phyloP scores from a whole-genome alignment of 2,888 invertebrate genomes.

The Nephrotoma flavescens region DNA sequence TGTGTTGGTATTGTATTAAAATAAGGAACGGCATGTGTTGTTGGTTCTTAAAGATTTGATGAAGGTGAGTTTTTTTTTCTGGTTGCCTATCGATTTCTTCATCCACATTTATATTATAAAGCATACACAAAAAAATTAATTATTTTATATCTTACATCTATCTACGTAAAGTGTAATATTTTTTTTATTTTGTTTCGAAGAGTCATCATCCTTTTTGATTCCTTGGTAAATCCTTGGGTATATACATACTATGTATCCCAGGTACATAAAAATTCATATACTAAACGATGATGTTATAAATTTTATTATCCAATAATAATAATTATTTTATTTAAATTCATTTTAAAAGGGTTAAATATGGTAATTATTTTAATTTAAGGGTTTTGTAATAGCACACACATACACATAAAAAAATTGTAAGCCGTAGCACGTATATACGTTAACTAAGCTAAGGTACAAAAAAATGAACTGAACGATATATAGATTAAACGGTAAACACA shows the following conservation, averaged over 20 bases:
- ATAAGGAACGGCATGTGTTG: neutral
- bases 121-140: neutral
- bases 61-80: neutral
- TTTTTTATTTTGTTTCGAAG: neutral
- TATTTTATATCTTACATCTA: neutral
- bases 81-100: neutral
- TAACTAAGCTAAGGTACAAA: neutral
- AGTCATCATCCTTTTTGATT: neutral
- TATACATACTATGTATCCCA: neutral
- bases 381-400: neutral
- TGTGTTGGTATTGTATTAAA: neutral
- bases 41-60: neutral
- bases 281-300: neutral
- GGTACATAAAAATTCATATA: neutral
- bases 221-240: neutral
- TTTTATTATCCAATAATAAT: neutral
- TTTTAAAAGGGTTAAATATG: neutral
- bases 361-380: neutral
- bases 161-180: neutral
- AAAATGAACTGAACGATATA: neutral
- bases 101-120: neutral
- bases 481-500: neutral
- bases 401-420: neutral
- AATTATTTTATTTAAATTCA: neutral
- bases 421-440: neutral